Conservation (phyloP, 1,140 invertebrate species). For the Sycobia sp. region DNA sequence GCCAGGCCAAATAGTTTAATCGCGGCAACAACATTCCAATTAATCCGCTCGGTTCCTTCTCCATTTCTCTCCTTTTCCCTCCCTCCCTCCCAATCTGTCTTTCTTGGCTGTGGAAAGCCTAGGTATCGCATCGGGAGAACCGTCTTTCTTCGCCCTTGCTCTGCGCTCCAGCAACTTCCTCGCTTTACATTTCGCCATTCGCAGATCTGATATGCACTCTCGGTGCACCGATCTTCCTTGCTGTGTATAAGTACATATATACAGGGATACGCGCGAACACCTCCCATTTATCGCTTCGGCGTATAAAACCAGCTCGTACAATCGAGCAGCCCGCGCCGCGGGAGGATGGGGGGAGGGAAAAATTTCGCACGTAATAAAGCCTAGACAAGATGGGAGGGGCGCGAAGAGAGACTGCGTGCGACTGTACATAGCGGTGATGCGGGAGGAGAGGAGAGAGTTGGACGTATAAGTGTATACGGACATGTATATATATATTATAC, state of each 20-base stretch:
- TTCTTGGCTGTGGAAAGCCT: too few relatives aligned
- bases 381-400: constrained; percentile 9
- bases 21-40: constrained; percentile 51
- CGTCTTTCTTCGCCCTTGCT: not conserved
- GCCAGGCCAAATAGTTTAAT: constrained; percentile 51
- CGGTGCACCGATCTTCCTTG: not conserved
- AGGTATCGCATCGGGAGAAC: too few relatives aligned
- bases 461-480: too few relatives aligned
- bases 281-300: constrained; percentile 39
- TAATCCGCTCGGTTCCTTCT: constrained; percentile 36
- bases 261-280: too few relatives aligned
- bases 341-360: too few relatives aligned
- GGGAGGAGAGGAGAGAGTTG: too few relatives aligned
- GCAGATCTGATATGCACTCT: not conserved
- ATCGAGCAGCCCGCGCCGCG: constrained; percentile 37
- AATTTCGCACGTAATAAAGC: constrained; percentile 59
- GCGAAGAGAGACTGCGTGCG: too few relatives aligned
- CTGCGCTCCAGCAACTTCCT: not conserved
- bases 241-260: too few relatives aligned
- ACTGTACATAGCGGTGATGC: too few relatives aligned
- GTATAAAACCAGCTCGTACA: constrained; percentile 47
- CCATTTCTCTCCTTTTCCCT: not conserved
- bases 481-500: too few relatives aligned
- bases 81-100: not conserved
- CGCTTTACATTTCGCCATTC: too few relatives aligned